A percentile compares a stretch with the other conserved stretches of the same genome.
Evolutionary conservation across 2,797 vertebrate species (phyloP).

Genomic region (Pelobates cultripes): DNA sequence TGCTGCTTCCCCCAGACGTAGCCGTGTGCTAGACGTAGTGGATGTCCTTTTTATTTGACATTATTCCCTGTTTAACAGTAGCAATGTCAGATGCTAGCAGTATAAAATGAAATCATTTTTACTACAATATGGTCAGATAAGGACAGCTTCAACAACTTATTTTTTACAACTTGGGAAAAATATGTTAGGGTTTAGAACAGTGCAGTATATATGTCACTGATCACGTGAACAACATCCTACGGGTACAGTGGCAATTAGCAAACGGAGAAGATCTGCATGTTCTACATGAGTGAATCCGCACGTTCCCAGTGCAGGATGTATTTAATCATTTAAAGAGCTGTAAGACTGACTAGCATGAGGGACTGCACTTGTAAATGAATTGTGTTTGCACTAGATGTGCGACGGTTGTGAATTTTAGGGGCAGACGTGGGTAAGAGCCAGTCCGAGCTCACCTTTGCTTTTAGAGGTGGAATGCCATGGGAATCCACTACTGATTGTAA

Average conservation of each 20-base stretch:
- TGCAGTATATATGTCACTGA: not conserved
- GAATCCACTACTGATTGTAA: too few relatives aligned
- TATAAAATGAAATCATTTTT: not conserved
- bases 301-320: too few relatives aligned
- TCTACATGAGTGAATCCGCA: too few relatives aligned
- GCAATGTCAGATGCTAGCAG: not conserved
- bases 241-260: not conserved
- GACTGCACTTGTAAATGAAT: too few relatives aligned
- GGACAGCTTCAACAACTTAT: not conserved
- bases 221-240: not conserved
- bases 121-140: not conserved
- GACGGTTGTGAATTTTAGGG: too few relatives aligned
- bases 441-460: too few relatives aligned
- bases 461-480: too few relatives aligned
- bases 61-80: not conserved
- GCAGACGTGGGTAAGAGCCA: too few relatives aligned
- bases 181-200: not conserved
- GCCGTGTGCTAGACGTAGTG: not conserved
- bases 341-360: too few relatives aligned
- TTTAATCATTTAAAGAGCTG: too few relatives aligned
- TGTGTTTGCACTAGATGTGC: too few relatives aligned
- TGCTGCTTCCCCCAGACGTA: conserved; percentile 2
- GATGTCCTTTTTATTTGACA: not conserved
- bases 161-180: not conserved
- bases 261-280: not conserved